These are phyloP conservation scores for Scaeva pyrastri DNA, from an alignment of 2,888 invertebrate species.

Conservation along the genomic window DNA sequence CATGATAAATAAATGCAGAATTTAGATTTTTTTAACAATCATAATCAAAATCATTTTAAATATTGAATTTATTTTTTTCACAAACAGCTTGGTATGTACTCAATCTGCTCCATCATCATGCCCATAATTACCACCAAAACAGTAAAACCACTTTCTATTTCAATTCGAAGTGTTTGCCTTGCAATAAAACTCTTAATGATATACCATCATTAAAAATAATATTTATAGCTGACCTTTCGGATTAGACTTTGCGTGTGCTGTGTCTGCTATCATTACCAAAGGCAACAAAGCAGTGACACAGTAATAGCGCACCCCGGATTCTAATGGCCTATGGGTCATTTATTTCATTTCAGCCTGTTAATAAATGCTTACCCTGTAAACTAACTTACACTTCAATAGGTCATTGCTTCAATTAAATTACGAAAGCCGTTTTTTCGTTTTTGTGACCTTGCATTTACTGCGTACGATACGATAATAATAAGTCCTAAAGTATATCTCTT, in stretches of 20 bases:
- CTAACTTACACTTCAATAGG: conserved; percentile 11
- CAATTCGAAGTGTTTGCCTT: conserved; percentile 34
- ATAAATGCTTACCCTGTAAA: conserved; percentile 12
- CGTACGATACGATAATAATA: not conserved
- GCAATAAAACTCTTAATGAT: conserved; percentile 54
- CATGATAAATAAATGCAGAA: not conserved
- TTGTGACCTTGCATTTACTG: conserved; percentile 2
- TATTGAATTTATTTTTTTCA: not conserved
- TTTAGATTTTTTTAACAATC: conserved; percentile 1
- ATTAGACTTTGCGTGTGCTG: conserved; percentile 16
- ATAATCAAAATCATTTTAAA: not conserved
- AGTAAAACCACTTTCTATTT: conserved; percentile 44
- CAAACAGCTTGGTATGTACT: conserved; percentile 1
- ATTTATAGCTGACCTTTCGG: conserved; percentile 39
- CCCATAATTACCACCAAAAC: conserved; percentile 47
- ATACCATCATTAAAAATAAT: conserved; percentile 48
- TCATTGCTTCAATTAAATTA: conserved; percentile 14
- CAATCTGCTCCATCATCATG: not conserved
- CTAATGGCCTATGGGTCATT: conserved; percentile 15
- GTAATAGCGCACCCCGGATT: conserved; percentile 5
- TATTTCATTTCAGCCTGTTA: conserved; percentile 6
- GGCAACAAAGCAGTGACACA: conserved; percentile 1
- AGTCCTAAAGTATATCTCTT: not conserved
- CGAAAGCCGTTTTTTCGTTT: not conserved
- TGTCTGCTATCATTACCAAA: conserved; percentile 4